Base-by-base conservation (phyloP, 2,888 invertebrate genomes). In the Rutpela maculata region DNA sequence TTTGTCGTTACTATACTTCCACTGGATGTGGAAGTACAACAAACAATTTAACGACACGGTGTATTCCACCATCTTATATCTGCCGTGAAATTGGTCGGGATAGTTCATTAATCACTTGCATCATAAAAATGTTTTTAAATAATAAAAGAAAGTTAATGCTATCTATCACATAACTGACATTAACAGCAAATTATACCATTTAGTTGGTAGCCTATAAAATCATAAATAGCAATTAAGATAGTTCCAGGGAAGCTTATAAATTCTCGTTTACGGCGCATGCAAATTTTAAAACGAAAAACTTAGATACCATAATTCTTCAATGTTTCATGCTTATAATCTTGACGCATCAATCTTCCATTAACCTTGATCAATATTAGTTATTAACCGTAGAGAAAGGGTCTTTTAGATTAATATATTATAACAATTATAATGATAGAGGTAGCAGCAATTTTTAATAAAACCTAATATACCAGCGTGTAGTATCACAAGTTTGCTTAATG, bases 201-300 rank as follows among this genome's bases (percentile, higher is more conserved):
- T 22, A 68, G 31, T 68, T 31, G 26, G n/a, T n/a, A 56, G 57
- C 31, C 56, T 26, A 26, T 26, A 55, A 11, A 22, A 56, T 22
- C 57, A 68, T 68, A 68, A 56, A 57, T 22, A 68, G 22, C 26
- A 68, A 68, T 68, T 56, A 68, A 68, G 56, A 56, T 35, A 50
- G 31, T 56, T 56, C 11, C 38, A 19, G 9, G 55, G 57, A 31
- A 26, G 43, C 18, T 31, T 56, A 68, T 57, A 67, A 15, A 68
- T 68, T 18, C 12, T 68, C 10, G 68, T 57, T 56, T 57, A 68
- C 56, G 35, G 50, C 56, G 7, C n/a, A 68, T 68, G 68, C 56
- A 68, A 68, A 68, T 68, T 68, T 55, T 68, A 55, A 56, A 43
- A 22, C 15, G 22, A 22, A 68, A 26, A 15, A 68, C 15, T 68